Percentiles rank a stretch among this genome's conserved stretches.
phyloP scores from a whole-genome alignment of 2,888 invertebrate genomes.

The Nasonovia ribisnigri region DNA sequence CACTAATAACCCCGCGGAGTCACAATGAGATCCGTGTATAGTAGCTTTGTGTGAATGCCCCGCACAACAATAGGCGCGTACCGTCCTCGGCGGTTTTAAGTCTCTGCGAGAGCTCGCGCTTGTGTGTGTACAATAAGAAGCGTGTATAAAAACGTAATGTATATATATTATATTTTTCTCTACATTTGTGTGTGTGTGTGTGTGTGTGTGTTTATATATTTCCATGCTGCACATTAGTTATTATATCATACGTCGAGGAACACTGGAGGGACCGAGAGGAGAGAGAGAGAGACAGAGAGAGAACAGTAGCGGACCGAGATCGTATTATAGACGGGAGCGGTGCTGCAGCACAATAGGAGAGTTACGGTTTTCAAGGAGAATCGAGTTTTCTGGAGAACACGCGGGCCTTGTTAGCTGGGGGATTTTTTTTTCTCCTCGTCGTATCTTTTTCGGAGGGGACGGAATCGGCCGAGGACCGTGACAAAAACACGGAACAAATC shows the following conservation, averaged over 20 bases:
- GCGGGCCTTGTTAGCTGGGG: constrained; percentile 55
- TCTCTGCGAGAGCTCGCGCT: neutral
- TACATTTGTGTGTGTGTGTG: neutral
- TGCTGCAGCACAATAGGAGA: constrained; percentile 35
- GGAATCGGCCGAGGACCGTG: constrained; percentile 41
- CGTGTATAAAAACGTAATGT: neutral
- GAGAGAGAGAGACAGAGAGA: neutral
- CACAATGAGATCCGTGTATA: constrained; percentile 47
- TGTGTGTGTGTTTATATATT: neutral
- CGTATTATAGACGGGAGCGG: neutral
- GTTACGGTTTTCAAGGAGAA: constrained; percentile 60
- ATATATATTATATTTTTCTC: neutral
- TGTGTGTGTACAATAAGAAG: neutral
- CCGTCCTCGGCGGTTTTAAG: constrained; percentile 34
- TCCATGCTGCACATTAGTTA: constrained; percentile 27
- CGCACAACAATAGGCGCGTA: constrained; percentile 53
- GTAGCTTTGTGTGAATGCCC: constrained; percentile 48
- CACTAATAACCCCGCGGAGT: constrained; percentile 64
- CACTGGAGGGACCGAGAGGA: neutral
- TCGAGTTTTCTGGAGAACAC: constrained; percentile 42
- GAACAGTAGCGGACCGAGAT: neutral
- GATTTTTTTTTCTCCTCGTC: neutral
- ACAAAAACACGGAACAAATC: constrained; percentile 62
- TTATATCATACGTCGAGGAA: constrained; percentile 17
- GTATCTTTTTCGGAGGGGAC: constrained; percentile 34